Percentiles rank a stretch among this genome's conserved stretches.
Evolutionary conservation across 23 tunicate species (phyloP).

Genomic region (Trididemnum clinides): DNA sequence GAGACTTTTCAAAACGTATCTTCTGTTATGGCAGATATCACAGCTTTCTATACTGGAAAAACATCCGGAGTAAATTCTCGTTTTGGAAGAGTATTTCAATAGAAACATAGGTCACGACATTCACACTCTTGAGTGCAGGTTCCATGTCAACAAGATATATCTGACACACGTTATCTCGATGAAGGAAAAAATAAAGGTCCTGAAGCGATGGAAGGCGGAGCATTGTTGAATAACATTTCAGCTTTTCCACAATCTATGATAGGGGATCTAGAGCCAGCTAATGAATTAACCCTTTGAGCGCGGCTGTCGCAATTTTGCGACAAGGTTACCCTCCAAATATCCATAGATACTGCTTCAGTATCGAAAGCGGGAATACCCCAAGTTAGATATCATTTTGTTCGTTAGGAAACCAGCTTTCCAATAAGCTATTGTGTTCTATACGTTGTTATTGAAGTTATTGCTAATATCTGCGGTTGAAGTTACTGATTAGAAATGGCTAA

Average conservation of each 20-base stretch:
- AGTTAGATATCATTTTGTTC: no score
- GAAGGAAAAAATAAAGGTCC: constrained; percentile 9
- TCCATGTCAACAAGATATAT: not conserved
- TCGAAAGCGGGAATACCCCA: no score
- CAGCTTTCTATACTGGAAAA: constrained; percentile 14
- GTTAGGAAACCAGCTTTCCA: no score
- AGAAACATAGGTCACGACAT: not conserved
- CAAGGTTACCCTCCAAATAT: no score
- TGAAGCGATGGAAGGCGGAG: constrained; percentile 7
- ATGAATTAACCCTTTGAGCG: no score
- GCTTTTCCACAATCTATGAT: not conserved
- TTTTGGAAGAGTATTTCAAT: not conserved
- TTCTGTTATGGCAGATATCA: constrained; percentile 4
- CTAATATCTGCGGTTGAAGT: no score
- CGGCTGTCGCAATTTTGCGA: no score
- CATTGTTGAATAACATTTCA: constrained; percentile 4
- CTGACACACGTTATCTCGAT: constrained; percentile 1
- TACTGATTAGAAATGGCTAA: no score
- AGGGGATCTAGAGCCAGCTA: not conserved
- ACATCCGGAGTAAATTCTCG: not conserved
- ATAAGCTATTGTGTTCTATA: no score
- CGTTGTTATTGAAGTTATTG: no score
- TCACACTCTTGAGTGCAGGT: constrained; percentile 3
- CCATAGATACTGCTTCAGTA: no score
- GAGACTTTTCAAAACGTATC: not conserved